Evolutionary conservation across 2,797 vertebrate species (phyloP).

Genomic region (Ptychadena robeensis): DNA sequence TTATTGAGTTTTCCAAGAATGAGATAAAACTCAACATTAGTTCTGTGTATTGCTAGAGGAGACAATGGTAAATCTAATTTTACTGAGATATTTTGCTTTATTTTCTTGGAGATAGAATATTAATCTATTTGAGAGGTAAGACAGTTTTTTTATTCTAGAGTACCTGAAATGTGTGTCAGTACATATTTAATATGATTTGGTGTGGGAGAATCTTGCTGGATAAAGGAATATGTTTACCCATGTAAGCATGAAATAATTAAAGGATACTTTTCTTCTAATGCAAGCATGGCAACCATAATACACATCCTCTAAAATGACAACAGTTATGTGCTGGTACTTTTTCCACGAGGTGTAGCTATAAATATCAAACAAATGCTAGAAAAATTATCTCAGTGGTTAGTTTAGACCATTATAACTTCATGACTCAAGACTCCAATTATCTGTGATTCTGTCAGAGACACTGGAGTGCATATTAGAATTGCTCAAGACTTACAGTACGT

Average conservation of each 20-base stretch:
- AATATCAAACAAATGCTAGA: constrained; percentile 56
- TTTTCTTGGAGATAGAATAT: background rate
- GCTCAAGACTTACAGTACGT: constrained; percentile 28
- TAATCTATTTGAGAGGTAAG: background rate
- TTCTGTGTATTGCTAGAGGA: background rate
- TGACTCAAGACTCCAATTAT: constrained; percentile 59
- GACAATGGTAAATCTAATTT: background rate
- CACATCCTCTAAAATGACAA: background rate
- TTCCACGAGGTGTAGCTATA: constrained; percentile 44
- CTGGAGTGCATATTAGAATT: constrained; percentile 48
- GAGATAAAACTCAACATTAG: background rate
- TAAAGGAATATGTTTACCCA: background rate
- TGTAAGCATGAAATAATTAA: background rate
- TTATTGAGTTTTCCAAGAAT: background rate
- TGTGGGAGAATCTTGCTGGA: background rate
- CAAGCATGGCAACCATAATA: constrained; percentile 18
- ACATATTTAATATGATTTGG: background rate
- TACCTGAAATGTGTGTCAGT: background rate
- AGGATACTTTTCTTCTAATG: background rate
- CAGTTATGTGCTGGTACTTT: constrained; percentile 10
- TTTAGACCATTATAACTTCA: constrained; percentile 56
- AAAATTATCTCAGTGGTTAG: constrained; percentile 52
- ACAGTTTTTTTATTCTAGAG: too few relatives aligned
- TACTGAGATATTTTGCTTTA: background rate
- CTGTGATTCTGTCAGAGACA: constrained; percentile 54